Conservation (phyloP, 2,888 invertebrate species). For the Eurytoma californica region DNA sequence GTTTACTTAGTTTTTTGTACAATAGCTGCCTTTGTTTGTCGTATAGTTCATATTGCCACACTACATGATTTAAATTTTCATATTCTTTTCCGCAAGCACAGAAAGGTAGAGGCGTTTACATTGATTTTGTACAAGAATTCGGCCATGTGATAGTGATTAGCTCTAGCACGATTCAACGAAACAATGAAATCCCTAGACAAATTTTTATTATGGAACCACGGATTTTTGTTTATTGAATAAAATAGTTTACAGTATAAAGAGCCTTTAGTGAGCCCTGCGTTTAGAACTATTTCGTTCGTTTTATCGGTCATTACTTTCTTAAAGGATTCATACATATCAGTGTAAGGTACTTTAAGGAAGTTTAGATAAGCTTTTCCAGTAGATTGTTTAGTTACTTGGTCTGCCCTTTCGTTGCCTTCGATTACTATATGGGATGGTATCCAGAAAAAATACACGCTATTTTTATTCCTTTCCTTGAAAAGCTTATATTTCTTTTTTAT, state of each 20-base stretch:
- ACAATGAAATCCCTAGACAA: neutral
- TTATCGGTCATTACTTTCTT: neutral
- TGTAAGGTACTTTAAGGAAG: neutral
- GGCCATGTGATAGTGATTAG: slow-evolving; percentile 10
- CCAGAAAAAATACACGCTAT: no score
- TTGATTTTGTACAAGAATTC: neutral
- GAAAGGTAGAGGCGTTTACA: neutral
- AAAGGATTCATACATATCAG: neutral
- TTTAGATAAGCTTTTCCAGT: neutral
- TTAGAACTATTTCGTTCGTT: neutral
- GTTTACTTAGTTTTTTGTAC: no score
- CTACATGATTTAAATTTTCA: neutral
- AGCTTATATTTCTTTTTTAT: slow-evolving; percentile 4
- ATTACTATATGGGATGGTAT: slow-evolving; percentile 14
- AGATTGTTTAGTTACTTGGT: neutral
- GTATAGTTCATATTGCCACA: neutral
- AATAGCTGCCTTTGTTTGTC: neutral
- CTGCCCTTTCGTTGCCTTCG: neutral
- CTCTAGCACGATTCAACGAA: neutral
- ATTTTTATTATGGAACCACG: neutral
- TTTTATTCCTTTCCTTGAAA: neutral
- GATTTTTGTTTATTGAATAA: neutral
- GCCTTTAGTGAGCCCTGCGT: neutral
- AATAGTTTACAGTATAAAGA: neutral
- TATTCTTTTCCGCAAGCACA: neutral